phyloP scores from a whole-genome alignment of 2,888 invertebrate species.

The Agriotes lineatus region DNA sequence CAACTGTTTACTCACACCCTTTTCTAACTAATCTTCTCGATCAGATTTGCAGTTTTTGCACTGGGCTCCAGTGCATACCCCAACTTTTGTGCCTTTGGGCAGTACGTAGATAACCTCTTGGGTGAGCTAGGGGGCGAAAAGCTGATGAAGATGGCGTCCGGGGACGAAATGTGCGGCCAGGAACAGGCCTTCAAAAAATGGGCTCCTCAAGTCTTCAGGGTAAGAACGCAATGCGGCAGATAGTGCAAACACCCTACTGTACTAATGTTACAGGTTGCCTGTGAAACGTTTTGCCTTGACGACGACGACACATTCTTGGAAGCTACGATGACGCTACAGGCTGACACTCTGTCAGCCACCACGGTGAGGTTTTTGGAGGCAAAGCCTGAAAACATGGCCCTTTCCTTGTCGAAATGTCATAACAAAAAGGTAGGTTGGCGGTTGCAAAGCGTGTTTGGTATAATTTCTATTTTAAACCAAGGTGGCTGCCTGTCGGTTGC shows the following conservation, averaged over 20 bases:
- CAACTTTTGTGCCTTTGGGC: conserved; percentile 95
- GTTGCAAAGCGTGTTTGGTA: neutral
- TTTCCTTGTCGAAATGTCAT: conserved; percentile 76
- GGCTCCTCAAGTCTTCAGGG: conserved; percentile 90
- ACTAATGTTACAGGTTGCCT: conserved; percentile 79
- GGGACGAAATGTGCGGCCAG: conserved; percentile 96
- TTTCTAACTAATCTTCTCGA: too few relatives aligned
- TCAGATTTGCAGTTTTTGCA: conserved; percentile 91
- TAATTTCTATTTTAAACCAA: conserved; percentile 31
- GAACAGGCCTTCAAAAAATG: conserved; percentile 94
- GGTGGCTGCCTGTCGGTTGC: conserved; percentile 71
- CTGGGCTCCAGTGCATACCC: conserved; percentile 97
- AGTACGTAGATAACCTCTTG: conserved; percentile 91
- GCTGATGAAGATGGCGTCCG: conserved; percentile 83
- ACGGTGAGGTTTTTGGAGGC: conserved; percentile 82
- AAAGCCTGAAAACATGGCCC: conserved; percentile 63
- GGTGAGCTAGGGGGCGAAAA: conserved; percentile 93
- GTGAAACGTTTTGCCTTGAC: conserved; percentile 94
- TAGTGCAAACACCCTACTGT: too few relatives aligned
- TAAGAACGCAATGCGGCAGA: too few relatives aligned
- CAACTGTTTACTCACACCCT: too few relatives aligned
- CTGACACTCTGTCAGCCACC: conserved; percentile 80
- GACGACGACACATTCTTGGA: conserved; percentile 89
- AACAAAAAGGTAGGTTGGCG: conserved; percentile 70
- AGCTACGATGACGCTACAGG: conserved; percentile 83